A percentile compares a stretch with the other conserved stretches of the same genome.
Conservation (phyloP, 2,888 invertebrate species). For the Parascotia fuliginaria region DNA sequence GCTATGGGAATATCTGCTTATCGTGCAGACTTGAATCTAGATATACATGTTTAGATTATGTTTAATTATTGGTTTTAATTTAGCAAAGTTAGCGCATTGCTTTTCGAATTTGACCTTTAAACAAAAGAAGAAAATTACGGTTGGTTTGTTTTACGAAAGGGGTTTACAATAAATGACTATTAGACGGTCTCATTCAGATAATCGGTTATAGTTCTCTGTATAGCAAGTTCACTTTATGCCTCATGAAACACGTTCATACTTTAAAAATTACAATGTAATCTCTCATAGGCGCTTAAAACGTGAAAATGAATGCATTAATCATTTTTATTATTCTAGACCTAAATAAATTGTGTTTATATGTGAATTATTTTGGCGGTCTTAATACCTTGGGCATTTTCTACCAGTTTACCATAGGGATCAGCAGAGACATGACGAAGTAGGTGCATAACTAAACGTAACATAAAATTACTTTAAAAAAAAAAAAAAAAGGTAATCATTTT, state of each 20-base stretch:
- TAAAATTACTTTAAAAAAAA: too few relatives aligned
- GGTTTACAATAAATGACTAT: background rate
- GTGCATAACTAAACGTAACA: too few relatives aligned
- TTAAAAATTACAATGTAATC: background rate
- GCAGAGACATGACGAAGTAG: too few relatives aligned
- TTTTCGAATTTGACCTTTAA: too few relatives aligned
- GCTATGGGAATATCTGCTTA: slow-evolving; percentile 4
- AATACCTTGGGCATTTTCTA: too few relatives aligned
- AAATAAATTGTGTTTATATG: background rate
- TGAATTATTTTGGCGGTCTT: too few relatives aligned
- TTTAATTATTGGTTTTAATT: too few relatives aligned
- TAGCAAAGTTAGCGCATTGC: too few relatives aligned
- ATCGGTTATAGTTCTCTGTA: background rate
- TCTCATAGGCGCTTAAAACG: background rate
- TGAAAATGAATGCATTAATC: background rate
- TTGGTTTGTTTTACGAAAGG: background rate
- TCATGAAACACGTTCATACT: background rate
- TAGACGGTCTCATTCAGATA: background rate
- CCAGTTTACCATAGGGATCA: too few relatives aligned
- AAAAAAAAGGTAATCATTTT: too few relatives aligned
- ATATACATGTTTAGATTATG: background rate
- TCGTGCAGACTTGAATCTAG: background rate
- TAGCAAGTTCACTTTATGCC: background rate
- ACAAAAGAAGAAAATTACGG: too few relatives aligned
- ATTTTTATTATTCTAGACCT: background rate